Conservation (phyloP, 2,113 vertebrate species). For the Dendrocopos noguchii region DNA sequence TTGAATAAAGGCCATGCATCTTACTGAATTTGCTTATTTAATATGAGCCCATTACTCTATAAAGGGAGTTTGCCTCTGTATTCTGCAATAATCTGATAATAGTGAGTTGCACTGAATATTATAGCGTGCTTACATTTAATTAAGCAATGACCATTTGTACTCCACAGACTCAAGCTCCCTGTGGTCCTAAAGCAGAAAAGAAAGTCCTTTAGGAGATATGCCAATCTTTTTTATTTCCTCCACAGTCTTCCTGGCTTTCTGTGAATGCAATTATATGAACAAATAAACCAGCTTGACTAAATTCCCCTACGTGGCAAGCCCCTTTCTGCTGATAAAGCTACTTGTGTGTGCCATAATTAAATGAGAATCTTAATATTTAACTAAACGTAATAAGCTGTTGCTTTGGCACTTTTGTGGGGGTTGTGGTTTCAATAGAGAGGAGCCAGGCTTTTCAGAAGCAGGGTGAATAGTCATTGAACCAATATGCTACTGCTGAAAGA, state of each 20-base stretch:
- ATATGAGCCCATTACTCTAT: background rate
- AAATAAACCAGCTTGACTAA: slow-evolving; percentile 77
- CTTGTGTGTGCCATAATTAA: slow-evolving; percentile 80
- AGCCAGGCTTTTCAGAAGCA: slow-evolving; percentile 46
- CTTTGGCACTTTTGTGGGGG: slow-evolving; percentile 54
- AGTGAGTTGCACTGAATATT: slow-evolving; percentile 74
- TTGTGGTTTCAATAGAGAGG: slow-evolving; percentile 53
- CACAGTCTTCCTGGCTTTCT: slow-evolving; percentile 68
- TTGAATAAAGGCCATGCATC: slow-evolving; percentile 24
- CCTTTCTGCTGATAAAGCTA: slow-evolving; percentile 83
- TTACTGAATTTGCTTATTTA: slow-evolving; percentile 27
- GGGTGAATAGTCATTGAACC: background rate
- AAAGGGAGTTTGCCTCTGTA: slow-evolving; percentile 16
- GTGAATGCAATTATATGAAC: slow-evolving; percentile 82
- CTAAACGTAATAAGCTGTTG: slow-evolving; percentile 74
- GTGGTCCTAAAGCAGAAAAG: slow-evolving; percentile 65
- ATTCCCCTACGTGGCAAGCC: slow-evolving; percentile 73
- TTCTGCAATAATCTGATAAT: slow-evolving; percentile 75
- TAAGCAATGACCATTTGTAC: slow-evolving; percentile 76
- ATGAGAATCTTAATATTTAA: slow-evolving; percentile 82
- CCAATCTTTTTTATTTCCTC: slow-evolving; percentile 74
- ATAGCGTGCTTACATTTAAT: slow-evolving; percentile 79
- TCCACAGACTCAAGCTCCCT: slow-evolving; percentile 67
- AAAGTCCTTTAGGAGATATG: slow-evolving; percentile 72
- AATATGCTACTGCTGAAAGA: background rate